Percentiles rank a stretch among this genome's conserved stretches.
Conservation (phyloP, 2,113 vertebrate genomes). For the Zosterops pallidus region DNA sequence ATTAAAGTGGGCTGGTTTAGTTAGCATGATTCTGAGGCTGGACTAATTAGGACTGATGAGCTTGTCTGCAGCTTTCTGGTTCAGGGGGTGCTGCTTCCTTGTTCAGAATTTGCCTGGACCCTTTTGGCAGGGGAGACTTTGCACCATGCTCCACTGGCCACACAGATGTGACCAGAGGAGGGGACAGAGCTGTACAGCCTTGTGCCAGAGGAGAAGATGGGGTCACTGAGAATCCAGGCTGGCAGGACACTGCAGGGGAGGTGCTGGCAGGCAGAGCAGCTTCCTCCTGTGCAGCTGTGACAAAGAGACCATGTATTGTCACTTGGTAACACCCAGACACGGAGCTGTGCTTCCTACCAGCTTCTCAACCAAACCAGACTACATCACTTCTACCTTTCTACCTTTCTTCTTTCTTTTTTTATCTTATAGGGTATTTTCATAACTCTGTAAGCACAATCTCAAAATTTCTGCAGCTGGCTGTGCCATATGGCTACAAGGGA, state of each 20-base stretch:
- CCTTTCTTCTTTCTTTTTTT: background rate
- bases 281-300: background rate
- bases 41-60: background rate
- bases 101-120: background rate
- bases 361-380: background rate
- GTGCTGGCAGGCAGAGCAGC: background rate
- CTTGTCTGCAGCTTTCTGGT: background rate
- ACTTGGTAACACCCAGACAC: background rate
- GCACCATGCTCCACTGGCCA: background rate
- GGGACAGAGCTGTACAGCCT: background rate
- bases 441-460: background rate
- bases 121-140: background rate
- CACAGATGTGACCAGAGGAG: background rate
- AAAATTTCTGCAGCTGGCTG: background rate
- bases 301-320: fast-evolving
- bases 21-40: background rate
- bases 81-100: background rate
- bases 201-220: background rate
- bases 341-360: background rate
- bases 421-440: background rate
- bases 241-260: background rate
- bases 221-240: background rate
- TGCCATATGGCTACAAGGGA: background rate
- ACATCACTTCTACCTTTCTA: fast-evolving
- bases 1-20: background rate